Base-by-base conservation (phyloP, 2,888 invertebrate genomes). In the Tipula vernalis region DNA sequence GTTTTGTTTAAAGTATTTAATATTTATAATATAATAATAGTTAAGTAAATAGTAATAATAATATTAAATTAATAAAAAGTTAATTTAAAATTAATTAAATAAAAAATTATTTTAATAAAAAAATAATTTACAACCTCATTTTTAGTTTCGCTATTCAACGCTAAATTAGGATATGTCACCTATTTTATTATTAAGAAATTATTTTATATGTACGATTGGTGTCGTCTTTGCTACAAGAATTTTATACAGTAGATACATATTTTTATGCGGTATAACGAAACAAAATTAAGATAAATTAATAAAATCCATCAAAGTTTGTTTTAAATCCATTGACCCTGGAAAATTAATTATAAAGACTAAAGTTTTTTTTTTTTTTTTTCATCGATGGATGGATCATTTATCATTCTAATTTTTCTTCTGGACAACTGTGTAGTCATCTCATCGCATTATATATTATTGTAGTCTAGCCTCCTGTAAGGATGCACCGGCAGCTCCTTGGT, bases 391-490 rank as follows among this genome's bases (percentile, higher is more conserved):
- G 71, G 28, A 18, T 71, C 28, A 28, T 28, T 51, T 51, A 51
- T 51, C n/a, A 71, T 28, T 28, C 28, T 71, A 18, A 10, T 71
- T 71, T 0, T 28, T 18, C 18, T 28, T 18, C 51, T 71, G 71
- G 71, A 71, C 13, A 71, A 71, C 71, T 71, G 28, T 84, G 41
- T 15, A 39, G 41, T 84, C 84, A 84, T 84, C 39, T 84, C 84
- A 36, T 84, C 84, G 36, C 84, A 85, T 42, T 85, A 85, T 42
- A 87, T 88, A 88, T 88, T 88, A 89, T 89, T 89, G 89, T 87
- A 89, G 88, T 87, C 89, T 88, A 87, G 89, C 89, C 88, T 89
- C 89, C 87, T 89, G 89, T 88, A 89, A 86, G 88, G 89, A 88
- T 87, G 88, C 88, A 86, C 88, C 88, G 87, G 88, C 88, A n/a